Base-by-base conservation (phyloP, 2,113 vertebrate genomes). In the Drymodes brunneopygia region DNA sequence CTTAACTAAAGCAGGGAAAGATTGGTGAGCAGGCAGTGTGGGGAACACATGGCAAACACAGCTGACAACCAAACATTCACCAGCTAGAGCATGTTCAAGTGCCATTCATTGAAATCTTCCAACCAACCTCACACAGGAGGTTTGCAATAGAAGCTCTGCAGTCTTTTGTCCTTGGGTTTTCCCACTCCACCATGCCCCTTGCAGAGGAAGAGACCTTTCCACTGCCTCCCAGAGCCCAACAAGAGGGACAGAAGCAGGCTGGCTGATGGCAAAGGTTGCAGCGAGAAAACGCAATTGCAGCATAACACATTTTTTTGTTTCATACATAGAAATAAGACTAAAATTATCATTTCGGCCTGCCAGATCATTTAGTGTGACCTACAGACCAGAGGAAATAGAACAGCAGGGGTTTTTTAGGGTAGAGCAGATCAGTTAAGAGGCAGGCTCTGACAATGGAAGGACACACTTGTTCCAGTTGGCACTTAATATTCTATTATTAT, bases 391-490 rank as follows among this genome's bases (percentile, higher is more conserved):
- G 81, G 75, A 95, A 91, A 81, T 47, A 71, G 58, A 90, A 50
- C 85, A 84, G 69, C 45, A 74, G 56, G 36, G 5, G 0, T 64
- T 79, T 88, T 83, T 70, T 60, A 89, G 0, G 1, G 71, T 35
- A 60, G 51, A 84, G 15, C 23, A 75, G 71, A 87, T 85, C 62
- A 70, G 85, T 89, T 82, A 88, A 84, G 77, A 95, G 62, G 64
- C 31, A 67, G 45, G 72, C 45, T 44, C 47, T 84, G 82, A 82
- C 40, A 66, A 60, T 53, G 79, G 73, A 73, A 91, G 57, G 56
- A 80, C 79, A 81, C 1, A 1, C 54, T 64, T 61, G 35, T 69
- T 88, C 54, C 60, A 73, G 16, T 25, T 66, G 60, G 67, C 20
- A 35, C 25, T 79, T 70, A 54, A 4, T 75, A 81, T 83, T 91